Percentiles rank a stretch among this genome's conserved stretches.
These are phyloP conservation scores for Geococcyx californianus DNA, from an alignment of 2,113 vertebrate species.

Conservation along the genomic window DNA sequence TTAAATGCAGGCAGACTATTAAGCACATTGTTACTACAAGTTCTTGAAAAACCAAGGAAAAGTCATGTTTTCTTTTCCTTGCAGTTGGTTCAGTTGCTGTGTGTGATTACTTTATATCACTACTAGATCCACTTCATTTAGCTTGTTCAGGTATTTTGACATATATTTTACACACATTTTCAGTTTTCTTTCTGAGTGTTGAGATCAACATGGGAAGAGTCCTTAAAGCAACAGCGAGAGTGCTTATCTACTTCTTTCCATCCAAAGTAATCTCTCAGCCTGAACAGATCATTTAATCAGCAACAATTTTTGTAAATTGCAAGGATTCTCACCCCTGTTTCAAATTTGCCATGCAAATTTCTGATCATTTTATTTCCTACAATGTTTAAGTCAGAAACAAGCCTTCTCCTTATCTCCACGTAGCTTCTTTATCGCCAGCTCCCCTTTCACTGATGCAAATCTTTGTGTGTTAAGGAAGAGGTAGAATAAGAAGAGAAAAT, in stretches of 20 bases:
- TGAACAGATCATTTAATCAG: background rate
- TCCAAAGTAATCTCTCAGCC: background rate
- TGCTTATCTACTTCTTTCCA: background rate
- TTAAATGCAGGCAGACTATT: background rate
- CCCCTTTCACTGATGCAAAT: background rate
- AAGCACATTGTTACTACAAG: background rate
- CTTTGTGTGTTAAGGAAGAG: background rate
- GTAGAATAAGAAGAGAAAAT: background rate
- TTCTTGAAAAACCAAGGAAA: background rate
- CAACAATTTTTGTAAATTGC: background rate
- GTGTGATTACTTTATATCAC: background rate
- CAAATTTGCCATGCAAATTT: constrained; percentile 4
- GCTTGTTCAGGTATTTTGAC: background rate
- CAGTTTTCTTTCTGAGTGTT: background rate
- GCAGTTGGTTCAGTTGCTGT: background rate
- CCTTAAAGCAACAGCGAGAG: background rate
- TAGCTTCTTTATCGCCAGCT: background rate
- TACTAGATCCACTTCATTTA: background rate
- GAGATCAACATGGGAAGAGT: background rate
- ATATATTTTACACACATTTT: background rate
- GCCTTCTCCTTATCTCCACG: background rate
- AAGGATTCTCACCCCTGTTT: background rate
- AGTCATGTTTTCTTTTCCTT: background rate
- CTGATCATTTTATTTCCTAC: background rate
- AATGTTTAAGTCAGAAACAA: background rate